Conservation (phyloP, 2,113 vertebrate species). For the Halcyon senegalensis region DNA sequence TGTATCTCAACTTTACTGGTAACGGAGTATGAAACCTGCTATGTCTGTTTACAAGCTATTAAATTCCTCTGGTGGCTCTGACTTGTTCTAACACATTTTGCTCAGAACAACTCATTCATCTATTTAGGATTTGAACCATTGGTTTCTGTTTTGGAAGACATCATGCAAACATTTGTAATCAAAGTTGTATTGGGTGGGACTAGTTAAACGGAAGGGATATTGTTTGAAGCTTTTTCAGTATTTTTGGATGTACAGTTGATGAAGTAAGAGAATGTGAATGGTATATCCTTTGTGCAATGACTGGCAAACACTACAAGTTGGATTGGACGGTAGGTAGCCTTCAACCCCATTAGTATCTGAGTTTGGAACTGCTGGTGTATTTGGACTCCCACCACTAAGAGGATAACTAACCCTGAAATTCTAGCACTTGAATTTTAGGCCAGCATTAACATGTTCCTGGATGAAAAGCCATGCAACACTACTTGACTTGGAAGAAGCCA, state of each 20-base stretch:
- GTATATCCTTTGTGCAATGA: conserved; percentile 37
- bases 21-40: conserved; percentile 65
- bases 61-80: conserved; percentile 58
- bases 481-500: conserved; percentile 66
- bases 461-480: conserved; percentile 69
- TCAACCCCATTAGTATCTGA: not conserved
- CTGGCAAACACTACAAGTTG: conserved; percentile 30
- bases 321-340: conserved; percentile 7
- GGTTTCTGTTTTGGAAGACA: conserved; percentile 35
- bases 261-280: conserved; percentile 42
- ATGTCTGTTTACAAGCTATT: conserved; percentile 68
- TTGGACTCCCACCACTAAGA: conserved; percentile 5
- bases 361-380: conserved; percentile 6
- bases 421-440: conserved; percentile 38
- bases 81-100: conserved; percentile 33
- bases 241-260: conserved; percentile 38
- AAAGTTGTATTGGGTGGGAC: not conserved
- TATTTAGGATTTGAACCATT: conserved; percentile 32
- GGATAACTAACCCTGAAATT: conserved; percentile 24
- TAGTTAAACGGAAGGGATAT: conserved; percentile 47
- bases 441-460: conserved; percentile 22
- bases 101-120: conserved; percentile 44
- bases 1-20: conserved; percentile 73
- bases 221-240: conserved; percentile 43
- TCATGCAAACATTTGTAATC: not conserved